Evolutionary conservation across 2,888 invertebrate species (phyloP).

Genomic region (Craniophora ligustri): DNA sequence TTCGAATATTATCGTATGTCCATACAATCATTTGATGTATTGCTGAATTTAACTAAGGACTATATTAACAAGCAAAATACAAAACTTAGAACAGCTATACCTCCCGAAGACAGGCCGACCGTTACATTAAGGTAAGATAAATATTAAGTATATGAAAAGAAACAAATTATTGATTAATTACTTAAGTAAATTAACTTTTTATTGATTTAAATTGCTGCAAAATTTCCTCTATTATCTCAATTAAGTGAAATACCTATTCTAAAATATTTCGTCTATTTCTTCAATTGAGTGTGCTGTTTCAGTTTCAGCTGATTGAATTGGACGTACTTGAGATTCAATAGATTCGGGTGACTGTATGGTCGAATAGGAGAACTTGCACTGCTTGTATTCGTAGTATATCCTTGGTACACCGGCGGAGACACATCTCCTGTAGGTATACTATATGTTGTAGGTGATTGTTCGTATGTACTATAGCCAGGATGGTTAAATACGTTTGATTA

Average conservation of each 20-base stretch:
- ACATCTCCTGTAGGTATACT: conserved; percentile 21
- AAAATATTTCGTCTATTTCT: conserved; percentile 29
- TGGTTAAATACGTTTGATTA: conserved; percentile 12
- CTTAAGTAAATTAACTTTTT: too few relatives aligned
- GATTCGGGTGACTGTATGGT: conserved; percentile 32
- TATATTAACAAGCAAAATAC: conserved; percentile 30
- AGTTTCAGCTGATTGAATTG: conserved; percentile 27
- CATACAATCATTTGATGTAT: conserved; percentile 36
- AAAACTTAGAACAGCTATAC: conserved; percentile 27
- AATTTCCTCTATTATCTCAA: conserved; percentile 5
- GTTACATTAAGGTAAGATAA: too few relatives aligned
- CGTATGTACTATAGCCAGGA: conserved; percentile 19
- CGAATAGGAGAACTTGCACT: conserved; percentile 32
- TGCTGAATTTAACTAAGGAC: conserved; percentile 37
- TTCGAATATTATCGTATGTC: conserved; percentile 43
- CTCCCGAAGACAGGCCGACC: conserved; percentile 36
- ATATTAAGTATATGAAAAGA: too few relatives aligned
- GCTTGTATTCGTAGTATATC: conserved; percentile 35
- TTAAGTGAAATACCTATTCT: conserved; percentile 21
- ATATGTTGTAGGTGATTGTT: conserved; percentile 29
- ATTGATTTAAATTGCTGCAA: too few relatives aligned
- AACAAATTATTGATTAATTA: too few relatives aligned
- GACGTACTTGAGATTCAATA: not conserved
- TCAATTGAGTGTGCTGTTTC: conserved; percentile 40
- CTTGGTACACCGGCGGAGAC: conserved; percentile 22